Evolutionary conservation across 1,140 invertebrate species (phyloP), one percentile per base, ranked within the genome.

Genomic region (Drosophila rufa): DNA sequence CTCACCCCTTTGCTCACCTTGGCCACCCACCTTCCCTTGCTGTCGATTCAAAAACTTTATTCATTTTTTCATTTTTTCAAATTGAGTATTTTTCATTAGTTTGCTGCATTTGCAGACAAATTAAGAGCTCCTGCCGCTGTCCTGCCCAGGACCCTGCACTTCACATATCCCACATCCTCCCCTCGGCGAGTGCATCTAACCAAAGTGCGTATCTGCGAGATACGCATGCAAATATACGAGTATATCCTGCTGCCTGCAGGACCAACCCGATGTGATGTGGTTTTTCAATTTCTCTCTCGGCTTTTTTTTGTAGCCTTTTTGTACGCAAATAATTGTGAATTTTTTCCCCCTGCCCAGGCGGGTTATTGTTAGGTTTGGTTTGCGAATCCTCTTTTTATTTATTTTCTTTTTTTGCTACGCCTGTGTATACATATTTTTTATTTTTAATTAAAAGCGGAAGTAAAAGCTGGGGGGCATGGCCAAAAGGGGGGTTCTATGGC

Each of bases 391-490:
- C 25, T 71, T 57, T 46, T 47, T 67, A 38, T 64, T 47, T 61
- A n/a, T 64, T 19, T 36, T 45, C 45, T 40, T 40, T 57, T 66
- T 71, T 45, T 71, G 58, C 68, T 38, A 51, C 71, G 70, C 45
- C 17, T 12, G 53, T 45, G 66, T 42, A 46, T 51, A 73, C 56
- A 73, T 74, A 74, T 87, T 81, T 89, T 90, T 90, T 90, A 90
- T 90, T 90, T 90, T 90, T 90, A 90, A 90, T 90, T 90, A 90
- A 90, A 89, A 90, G 86, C 85, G 85, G 85, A 90, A 90, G 85
- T 90, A 82, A 85, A 90, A 75, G 84, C 64, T 68, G 62, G 55
- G 58, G 64, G 62, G 60, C 64, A 51, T 48, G 42, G 19, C 30
- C 27, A 43, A 61, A 58, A 43, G 50, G 55, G 57, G 50, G 74